Conservation (phyloP, 2,113 vertebrate species). For the Cyphomyrus discorhynchus region DNA sequence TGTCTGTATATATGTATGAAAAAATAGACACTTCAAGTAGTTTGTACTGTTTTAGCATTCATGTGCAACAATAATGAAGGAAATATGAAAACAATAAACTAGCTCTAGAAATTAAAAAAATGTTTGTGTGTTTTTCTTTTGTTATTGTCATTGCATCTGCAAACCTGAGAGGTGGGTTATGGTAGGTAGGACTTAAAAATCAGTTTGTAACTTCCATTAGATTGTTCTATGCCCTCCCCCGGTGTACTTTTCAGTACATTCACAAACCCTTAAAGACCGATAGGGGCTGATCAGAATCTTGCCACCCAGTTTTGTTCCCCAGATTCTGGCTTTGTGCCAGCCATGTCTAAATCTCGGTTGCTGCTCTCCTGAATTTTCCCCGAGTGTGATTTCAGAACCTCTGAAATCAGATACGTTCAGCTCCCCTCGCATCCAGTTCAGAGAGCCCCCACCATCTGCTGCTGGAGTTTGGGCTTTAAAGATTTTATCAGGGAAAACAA, state of each 20-base stretch:
- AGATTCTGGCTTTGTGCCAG: not conserved
- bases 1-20: slow-evolving; percentile 45
- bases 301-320: not conserved
- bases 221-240: not conserved
- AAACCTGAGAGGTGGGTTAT: not conserved
- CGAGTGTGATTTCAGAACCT: slow-evolving; percentile 7
- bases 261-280: not conserved
- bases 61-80: slow-evolving; percentile 60
- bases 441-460: not conserved
- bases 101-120: slow-evolving; percentile 53
- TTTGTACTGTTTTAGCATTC: slow-evolving; percentile 65
- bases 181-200: not conserved
- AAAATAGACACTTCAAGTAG: slow-evolving; percentile 58
- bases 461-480: not conserved
- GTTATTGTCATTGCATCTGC: not conserved
- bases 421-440: not conserved
- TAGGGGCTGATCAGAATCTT: not conserved
- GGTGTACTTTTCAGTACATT: not conserved
- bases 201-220: not conserved
- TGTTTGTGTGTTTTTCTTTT: slow-evolving; percentile 29
- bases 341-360: not conserved
- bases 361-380: slow-evolving; percentile 3
- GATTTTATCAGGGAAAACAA: not conserved
- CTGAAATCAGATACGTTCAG: not conserved
- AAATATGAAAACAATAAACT: slow-evolving; percentile 59